Evolutionary conservation across 2,113 vertebrate genomes (phyloP).

Genomic region (Platichthys flesus): DNA sequence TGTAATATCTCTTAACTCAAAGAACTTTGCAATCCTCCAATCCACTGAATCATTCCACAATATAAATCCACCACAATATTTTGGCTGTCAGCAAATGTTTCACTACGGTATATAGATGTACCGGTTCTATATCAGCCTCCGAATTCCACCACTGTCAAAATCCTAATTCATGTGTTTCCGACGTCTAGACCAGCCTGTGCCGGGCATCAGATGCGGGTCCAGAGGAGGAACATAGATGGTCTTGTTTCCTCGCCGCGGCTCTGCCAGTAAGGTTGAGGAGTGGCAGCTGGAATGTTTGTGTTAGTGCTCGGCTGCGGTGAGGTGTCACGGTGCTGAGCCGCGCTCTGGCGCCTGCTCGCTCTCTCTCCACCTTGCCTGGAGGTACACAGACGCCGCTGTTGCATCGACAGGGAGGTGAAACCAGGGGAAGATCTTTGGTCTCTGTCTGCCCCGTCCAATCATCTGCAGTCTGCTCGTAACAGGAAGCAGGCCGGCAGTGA

Average conservation of each 20-base stretch:
- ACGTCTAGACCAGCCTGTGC: conserved; percentile 11
- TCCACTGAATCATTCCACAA: background rate
- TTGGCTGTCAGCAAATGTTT: background rate
- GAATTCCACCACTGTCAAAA: conserved; percentile 10
- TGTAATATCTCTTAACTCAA: too few relatives aligned
- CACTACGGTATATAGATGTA: background rate
- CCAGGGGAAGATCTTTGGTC: conserved; percentile 51
- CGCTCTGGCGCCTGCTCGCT: conserved; percentile 71
- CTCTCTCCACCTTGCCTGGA: conserved; percentile 62
- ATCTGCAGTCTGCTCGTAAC: conserved; percentile 7
- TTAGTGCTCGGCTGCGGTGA: conserved; percentile 63
- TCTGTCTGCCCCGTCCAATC: conserved; percentile 41
- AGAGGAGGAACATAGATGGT: conserved; percentile 56
- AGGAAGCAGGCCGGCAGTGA: conserved; percentile 18
- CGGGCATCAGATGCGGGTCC: conserved; percentile 22
- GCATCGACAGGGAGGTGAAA: conserved; percentile 47
- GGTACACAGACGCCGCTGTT: conserved; percentile 55
- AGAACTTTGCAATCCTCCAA: background rate
- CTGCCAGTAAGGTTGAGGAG: conserved; percentile 60
- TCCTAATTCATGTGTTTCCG: conserved; percentile 6
- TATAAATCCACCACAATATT: background rate
- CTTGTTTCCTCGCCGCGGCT: conserved; percentile 49
- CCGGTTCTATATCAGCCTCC: background rate
- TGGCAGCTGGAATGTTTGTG: conserved; percentile 74
- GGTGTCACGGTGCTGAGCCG: conserved; percentile 66